Evolutionary conservation across 1,140 invertebrate genomes (phyloP).

Genomic region (Drosophila bipectinata): DNA sequence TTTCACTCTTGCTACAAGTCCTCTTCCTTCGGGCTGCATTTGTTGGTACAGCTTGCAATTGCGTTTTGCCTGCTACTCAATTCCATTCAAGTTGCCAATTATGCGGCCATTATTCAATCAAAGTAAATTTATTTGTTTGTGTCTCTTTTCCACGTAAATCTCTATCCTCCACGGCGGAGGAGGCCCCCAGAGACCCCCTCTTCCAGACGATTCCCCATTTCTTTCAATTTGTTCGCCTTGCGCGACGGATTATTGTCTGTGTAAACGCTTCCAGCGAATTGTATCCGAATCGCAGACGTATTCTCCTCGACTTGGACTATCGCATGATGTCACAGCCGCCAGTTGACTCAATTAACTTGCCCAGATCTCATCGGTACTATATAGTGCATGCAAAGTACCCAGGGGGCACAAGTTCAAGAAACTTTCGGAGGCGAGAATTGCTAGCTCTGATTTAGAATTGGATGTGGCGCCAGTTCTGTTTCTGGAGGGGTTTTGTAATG

Average conservation of each 20-base stretch:
- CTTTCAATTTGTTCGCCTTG: conserved; percentile 78
- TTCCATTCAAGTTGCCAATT: conserved; percentile 84
- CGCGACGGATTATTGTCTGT: conserved; percentile 72
- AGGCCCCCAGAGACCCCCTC: neutral
- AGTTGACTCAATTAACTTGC: conserved; percentile 64
- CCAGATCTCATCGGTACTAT: neutral
- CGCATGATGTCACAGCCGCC: conserved; percentile 64
- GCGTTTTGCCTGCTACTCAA: conserved; percentile 83
- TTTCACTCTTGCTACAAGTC: neutral
- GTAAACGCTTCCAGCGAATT: conserved; percentile 69
- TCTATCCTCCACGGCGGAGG: conserved; percentile 14
- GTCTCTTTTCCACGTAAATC: conserved; percentile 80
- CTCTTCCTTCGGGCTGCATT: conserved; percentile 12
- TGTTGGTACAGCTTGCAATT: conserved; percentile 66
- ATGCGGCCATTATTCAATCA: conserved; percentile 83
- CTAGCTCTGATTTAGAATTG: conserved; percentile 54
- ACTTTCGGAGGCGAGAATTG: conserved; percentile 41
- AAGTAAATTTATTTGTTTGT: conserved; percentile 84
- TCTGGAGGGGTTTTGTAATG: conserved; percentile 24
- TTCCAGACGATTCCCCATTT: conserved; percentile 36
- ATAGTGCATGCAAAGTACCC: neutral
- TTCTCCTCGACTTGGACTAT: conserved; percentile 4
- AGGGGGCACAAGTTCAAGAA: conserved; percentile 64
- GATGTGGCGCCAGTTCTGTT: conserved; percentile 54
- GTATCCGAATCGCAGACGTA: conserved; percentile 52